Base-by-base conservation (phyloP, 2,888 invertebrate species). In the Neoscelio sp. region DNA sequence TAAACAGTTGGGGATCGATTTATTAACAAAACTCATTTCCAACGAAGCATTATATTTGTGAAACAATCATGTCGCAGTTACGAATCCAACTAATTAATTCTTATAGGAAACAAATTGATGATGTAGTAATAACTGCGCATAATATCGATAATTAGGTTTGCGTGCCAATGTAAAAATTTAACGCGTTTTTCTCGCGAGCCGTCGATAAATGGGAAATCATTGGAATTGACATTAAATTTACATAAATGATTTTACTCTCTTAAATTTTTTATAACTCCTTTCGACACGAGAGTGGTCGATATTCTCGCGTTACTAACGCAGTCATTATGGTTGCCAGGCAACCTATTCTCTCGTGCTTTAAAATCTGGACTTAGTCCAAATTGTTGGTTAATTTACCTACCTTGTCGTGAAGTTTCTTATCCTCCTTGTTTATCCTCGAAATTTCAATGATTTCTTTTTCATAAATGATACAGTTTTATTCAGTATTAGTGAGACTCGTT, bases 241-340 rank as follows among this genome's bases (percentile, higher is more conserved):
- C 33, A 33, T 33, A 33, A 33, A 12, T 12, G 33, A 12, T 33
- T 33, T 33, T 6, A 15, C 0, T 4, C 38, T 7, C 13, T 6
- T 30, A 8, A 6, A 30, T n/a, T 35, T 13, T 3, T 23, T 44
- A 10, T n/a, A 44, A 44, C 44, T 23, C 10, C 23, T 44, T 23
- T 20, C 12, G n/a, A n/a, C n/a, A 38, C 13, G 38, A 38, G 38
- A 12, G 78, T 82, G 82, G 82, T 85, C 84, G 84, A 85, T 85
- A 85, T 33, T 76, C 80, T 82, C 78, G 71, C 79, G 80, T 82
- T 80, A 82, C 82, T 80, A 82, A 82, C 82, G 80, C 81, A 78
- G 81, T 78, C 82, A 83, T 80, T 78, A 80, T 62, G 74, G 87
- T 87, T 85, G 85, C 87, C 65, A 75, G 81, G 85, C 85, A 86